Conservation (phyloP, 2,113 vertebrate genomes). For the Pagrus major region DNA sequence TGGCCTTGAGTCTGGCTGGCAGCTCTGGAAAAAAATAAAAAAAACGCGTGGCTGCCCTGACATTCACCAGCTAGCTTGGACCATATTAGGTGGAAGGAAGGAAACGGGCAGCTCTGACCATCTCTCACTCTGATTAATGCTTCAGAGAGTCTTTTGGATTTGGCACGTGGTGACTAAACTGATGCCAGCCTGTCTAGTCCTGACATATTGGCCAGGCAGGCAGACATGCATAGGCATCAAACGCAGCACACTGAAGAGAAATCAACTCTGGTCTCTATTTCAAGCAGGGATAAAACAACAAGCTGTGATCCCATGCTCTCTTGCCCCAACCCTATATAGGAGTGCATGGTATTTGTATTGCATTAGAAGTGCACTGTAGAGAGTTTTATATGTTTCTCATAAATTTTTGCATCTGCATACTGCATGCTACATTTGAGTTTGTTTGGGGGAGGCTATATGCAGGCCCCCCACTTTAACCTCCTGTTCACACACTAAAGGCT, state of each 20-base stretch:
- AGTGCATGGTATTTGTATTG: not conserved
- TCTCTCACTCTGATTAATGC: conserved; percentile 66
- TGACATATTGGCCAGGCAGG: conserved; percentile 58
- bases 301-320: not conserved
- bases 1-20: conserved; percentile 23
- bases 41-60: conserved; percentile 33
- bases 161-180: conserved; percentile 53
- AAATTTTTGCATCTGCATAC: not conserved
- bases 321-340: not conserved
- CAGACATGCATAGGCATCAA: conserved; percentile 53
- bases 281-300: conserved; percentile 21
- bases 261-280: conserved; percentile 39
- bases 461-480: not conserved
- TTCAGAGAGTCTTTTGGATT: conserved; percentile 57
- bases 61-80: conserved; percentile 39
- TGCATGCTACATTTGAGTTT: conserved; percentile 2
- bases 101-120: conserved; percentile 41
- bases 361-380: not conserved
- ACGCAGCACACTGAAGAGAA: conserved; percentile 31
- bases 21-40: conserved; percentile 30
- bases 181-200: conserved; percentile 63
- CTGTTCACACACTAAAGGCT: conserved; percentile 8
- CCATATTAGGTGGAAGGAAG: conserved; percentile 47
- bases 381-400: not conserved
- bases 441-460: not conserved